Percentiles rank a stretch among this genome's conserved stretches.
phyloP scores from a whole-genome alignment of 2,888 invertebrate species.

The Harmothoe impar region DNA sequence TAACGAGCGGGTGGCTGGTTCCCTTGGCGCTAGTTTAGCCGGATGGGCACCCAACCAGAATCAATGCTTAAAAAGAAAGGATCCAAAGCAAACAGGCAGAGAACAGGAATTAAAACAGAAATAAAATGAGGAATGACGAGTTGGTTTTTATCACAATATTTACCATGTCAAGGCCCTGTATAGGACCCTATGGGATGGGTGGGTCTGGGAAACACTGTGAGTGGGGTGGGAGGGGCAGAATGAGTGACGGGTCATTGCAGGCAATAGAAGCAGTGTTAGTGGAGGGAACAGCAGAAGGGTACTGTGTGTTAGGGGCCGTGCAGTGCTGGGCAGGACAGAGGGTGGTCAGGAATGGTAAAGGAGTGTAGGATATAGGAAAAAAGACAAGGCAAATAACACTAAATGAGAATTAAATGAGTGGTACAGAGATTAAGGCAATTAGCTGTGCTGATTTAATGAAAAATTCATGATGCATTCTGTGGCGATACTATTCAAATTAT shows the following conservation, averaged over 20 bases:
- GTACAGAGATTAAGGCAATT: too few species aligned
- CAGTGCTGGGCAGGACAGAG: too few species aligned
- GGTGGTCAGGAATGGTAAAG: too few species aligned
- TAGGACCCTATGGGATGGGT: neutral
- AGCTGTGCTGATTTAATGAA: too few species aligned
- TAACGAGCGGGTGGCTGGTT: neutral
- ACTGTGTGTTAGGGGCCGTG: too few species aligned
- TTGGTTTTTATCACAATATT: neutral
- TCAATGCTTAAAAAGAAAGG: neutral
- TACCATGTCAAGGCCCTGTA: neutral
- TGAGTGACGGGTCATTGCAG: neutral
- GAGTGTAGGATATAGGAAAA: too few species aligned
- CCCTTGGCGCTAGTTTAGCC: slow-evolving; percentile 6
- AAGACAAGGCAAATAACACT: too few species aligned
- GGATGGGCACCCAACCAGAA: slow-evolving; percentile 23
- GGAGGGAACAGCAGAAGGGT: too few species aligned
- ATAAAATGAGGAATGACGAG: neutral
- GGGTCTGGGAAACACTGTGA: neutral
- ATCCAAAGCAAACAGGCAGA: neutral
- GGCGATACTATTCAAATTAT: too few species aligned
- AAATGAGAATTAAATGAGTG: too few species aligned
- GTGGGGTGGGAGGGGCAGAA: neutral
- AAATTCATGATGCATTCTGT: too few species aligned
- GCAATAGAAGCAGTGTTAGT: too few species aligned
- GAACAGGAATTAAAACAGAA: neutral